phyloP scores from a whole-genome alignment of 2,113 vertebrate genomes.

The Gambusia holbrooki region DNA sequence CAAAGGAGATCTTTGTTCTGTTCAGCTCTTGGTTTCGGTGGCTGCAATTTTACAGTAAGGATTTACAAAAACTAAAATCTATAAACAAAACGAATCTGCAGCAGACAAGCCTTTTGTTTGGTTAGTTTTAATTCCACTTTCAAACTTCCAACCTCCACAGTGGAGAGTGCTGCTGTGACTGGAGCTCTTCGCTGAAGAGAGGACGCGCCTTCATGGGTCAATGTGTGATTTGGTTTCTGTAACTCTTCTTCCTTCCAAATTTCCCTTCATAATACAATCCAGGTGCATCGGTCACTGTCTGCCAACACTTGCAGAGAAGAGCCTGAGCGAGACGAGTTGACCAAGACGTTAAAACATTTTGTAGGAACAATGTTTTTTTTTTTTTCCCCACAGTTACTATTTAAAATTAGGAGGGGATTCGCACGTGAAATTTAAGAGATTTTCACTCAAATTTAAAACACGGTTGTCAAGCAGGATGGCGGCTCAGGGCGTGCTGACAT shows the following conservation, averaged over 20 bases:
- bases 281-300: conserved; percentile 88
- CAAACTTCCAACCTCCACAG: neutral
- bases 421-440: no score
- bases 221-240: neutral
- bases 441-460: no score
- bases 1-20: conserved; percentile 38
- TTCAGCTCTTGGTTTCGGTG: conserved; percentile 49
- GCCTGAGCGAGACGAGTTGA: conserved; percentile 68
- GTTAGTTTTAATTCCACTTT: conserved; percentile 20
- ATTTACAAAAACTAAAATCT: conserved; percentile 17
- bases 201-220: neutral
- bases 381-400: no score
- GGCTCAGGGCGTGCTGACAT: no score
- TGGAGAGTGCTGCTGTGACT: neutral
- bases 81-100: conserved; percentile 9
- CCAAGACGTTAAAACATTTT: accelerated
- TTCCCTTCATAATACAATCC: conserved; percentile 86
- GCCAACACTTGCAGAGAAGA: conserved; percentile 90
- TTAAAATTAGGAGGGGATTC: no score
- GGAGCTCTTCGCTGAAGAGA: neutral
- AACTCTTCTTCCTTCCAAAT: neutral
- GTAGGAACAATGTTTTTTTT: neutral
- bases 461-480: no score
- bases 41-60: conserved; percentile 47
- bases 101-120: conserved; percentile 13